phyloP scores from a whole-genome alignment of 2,888 invertebrate species.

The Neoascia interrupta region DNA sequence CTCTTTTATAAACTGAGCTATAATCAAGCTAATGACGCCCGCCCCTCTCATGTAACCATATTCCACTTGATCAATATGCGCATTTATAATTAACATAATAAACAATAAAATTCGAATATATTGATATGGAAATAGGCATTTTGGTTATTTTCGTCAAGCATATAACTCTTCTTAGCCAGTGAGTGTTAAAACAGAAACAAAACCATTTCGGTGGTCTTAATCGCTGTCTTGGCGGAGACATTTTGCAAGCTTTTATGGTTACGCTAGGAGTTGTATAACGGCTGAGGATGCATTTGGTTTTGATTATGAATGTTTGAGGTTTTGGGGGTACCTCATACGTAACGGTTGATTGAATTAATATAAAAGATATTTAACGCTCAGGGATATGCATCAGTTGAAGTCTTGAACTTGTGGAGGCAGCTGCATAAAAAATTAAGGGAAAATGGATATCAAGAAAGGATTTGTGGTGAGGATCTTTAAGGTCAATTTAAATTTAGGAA shows the following conservation, averaged over 20 bases:
- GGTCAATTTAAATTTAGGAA: no score
- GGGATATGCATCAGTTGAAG: conserved; percentile 44
- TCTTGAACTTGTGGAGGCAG: conserved; percentile 25
- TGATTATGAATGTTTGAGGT: conserved; percentile 3
- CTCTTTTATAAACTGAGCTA: no score
- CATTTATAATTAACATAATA: not conserved
- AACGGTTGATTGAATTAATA: conserved; percentile 40
- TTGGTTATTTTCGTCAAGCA: no score
- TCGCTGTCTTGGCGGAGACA: conserved; percentile 9
- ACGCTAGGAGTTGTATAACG: conserved; percentile 50
- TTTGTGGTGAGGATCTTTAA: conserved; percentile 45
- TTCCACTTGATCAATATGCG: not conserved
- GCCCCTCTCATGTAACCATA: no score
- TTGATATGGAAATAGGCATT: conserved; percentile 23
- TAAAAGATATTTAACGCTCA: conserved; percentile 40
- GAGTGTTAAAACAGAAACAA: not conserved
- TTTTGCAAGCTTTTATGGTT: conserved; percentile 59
- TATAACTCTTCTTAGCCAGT: conserved; percentile 8
- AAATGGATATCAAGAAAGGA: conserved; percentile 23
- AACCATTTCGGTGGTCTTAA: conserved; percentile 1
- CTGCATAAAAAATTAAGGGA: conserved; percentile 1
- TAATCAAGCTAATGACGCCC: no score
- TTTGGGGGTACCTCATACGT: conserved; percentile 14
- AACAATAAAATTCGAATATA: conserved; percentile 20
- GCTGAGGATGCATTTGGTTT: conserved; percentile 43